Percentiles rank a stretch among this genome's conserved stretches.
Evolutionary conservation across 2,113 vertebrate species (phyloP).

Genomic region (Tinamus guttatus): DNA sequence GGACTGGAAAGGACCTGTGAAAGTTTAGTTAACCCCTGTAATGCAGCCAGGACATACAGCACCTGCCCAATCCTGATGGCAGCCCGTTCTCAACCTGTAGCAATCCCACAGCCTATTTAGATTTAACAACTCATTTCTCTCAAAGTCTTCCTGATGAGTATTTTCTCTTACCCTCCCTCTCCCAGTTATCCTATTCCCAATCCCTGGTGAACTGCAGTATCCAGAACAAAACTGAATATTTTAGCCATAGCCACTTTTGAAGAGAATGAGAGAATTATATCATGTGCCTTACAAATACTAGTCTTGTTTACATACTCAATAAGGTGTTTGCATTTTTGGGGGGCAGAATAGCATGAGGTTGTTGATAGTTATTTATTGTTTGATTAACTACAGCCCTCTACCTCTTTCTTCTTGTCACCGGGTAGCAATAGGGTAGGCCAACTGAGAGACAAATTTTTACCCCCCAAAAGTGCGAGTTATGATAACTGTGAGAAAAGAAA

Average conservation of each 20-base stretch:
- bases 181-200: neutral
- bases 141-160: neutral
- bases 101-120: neutral
- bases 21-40: neutral
- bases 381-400: neutral
- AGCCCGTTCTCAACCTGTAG: neutral
- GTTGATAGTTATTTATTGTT: neutral
- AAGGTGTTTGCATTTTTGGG: rapidly evolving
- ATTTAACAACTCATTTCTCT: neutral
- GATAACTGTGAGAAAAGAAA: neutral
- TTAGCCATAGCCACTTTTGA: neutral
- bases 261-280: neutral
- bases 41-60: neutral
- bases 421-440: neutral
- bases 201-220: neutral
- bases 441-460: neutral
- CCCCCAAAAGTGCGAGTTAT: neutral
- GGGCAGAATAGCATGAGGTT: neutral
- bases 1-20: neutral
- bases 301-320: neutral
- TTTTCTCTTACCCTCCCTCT: neutral
- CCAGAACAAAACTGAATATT: neutral
- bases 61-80: neutral
- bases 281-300: neutral
- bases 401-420: neutral